Evolutionary conservation across 2,113 vertebrate genomes (phyloP).

Genomic region (Balaeniceps rex): DNA sequence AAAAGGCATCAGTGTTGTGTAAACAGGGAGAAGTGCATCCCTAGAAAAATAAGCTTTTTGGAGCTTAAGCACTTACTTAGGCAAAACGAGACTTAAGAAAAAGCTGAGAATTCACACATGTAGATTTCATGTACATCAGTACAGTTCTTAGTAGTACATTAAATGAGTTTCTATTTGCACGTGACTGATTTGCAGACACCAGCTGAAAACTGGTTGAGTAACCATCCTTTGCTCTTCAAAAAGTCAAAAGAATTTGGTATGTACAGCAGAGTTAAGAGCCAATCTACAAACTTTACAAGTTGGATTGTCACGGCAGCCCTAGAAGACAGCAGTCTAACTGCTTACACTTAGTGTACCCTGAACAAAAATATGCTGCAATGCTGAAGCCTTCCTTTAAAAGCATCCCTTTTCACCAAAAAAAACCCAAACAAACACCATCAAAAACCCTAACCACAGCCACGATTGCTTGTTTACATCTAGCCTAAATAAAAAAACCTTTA

Average conservation of each 20-base stretch:
- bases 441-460: not conserved
- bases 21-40: not conserved
- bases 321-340: not conserved
- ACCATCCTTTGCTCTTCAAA: not conserved
- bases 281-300: rapidly evolving
- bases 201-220: not conserved
- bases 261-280: not conserved
- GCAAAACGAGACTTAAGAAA: not conserved
- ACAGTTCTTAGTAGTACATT: not conserved
- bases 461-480: not conserved
- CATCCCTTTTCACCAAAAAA: not conserved
- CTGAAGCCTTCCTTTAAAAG: not conserved
- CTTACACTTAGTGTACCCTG: not conserved
- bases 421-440: no score
- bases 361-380: not conserved
- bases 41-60: not conserved
- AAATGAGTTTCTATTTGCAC: not conserved
- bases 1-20: not conserved
- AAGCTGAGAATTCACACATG: not conserved
- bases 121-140: not conserved
- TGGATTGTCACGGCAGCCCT: not conserved
- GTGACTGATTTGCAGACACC: not conserved
- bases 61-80: not conserved
- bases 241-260: rapidly evolving
- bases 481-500: not conserved